Percentiles rank a stretch among this genome's conserved stretches.
Evolutionary conservation across 2,888 invertebrate species (phyloP).

Genomic region (Erebia palarica): DNA sequence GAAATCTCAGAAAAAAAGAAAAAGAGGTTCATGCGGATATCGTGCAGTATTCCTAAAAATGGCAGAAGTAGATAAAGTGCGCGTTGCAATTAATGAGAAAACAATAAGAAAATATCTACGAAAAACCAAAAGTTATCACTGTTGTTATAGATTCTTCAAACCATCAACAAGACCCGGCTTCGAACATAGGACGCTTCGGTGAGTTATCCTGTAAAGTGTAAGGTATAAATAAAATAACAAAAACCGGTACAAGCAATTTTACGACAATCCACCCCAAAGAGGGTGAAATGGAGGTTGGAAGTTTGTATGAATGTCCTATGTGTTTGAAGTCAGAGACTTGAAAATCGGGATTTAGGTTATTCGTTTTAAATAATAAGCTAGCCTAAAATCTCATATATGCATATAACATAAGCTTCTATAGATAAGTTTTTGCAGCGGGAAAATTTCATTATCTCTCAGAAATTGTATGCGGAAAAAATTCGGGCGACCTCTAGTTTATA

Average conservation of each 20-base stretch:
- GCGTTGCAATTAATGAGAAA: slow-evolving; percentile 53
- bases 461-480: too few species aligned
- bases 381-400: too few species aligned
- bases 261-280: too few species aligned
- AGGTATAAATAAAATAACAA: neutral
- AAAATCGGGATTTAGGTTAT: too few species aligned
- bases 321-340: too few species aligned
- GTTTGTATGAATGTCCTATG: too few species aligned
- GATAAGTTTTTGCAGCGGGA: too few species aligned
- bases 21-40: slow-evolving; percentile 53
- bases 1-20: slow-evolving; percentile 44
- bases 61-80: slow-evolving; percentile 50
- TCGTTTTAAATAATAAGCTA: too few species aligned
- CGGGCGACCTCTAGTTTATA: too few species aligned
- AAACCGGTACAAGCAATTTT: neutral
- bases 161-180: slow-evolving; percentile 20
- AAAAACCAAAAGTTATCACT: slow-evolving; percentile 51
- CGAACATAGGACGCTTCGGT: slow-evolving; percentile 28
- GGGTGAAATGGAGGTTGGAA: too few species aligned
- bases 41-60: slow-evolving; percentile 63
- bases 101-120: slow-evolving; percentile 53
- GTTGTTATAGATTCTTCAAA: slow-evolving; percentile 60
- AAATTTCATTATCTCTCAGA: too few species aligned
- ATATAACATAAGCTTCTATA: too few species aligned
- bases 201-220: slow-evolving; percentile 10